phyloP scores from a whole-genome alignment of 2,888 invertebrate genomes.

The Pocota personata region DNA sequence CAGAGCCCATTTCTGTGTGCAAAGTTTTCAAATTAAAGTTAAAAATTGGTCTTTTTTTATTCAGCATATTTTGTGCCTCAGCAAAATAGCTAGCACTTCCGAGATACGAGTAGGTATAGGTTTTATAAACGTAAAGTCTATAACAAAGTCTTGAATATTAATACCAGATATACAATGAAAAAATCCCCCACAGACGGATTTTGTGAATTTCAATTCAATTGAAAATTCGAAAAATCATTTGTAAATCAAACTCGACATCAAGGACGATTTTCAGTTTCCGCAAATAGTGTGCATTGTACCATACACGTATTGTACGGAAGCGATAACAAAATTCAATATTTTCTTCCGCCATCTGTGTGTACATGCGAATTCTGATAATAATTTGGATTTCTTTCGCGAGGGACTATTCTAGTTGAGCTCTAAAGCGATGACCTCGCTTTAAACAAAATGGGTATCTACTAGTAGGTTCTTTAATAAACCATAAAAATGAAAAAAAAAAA shows the following conservation, averaged over 20 bases:
- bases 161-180: background rate
- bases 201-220: slow-evolving; percentile 15
- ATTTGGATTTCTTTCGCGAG: slow-evolving; percentile 39
- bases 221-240: slow-evolving; percentile 22
- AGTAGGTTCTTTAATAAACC: slow-evolving; percentile 35
- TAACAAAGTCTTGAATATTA: slow-evolving; percentile 4
- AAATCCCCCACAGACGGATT: background rate
- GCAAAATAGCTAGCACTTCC: background rate
- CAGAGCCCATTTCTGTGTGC: background rate
- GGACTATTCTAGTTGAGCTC: background rate
- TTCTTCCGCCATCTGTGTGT: slow-evolving; percentile 60
- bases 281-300: slow-evolving; percentile 63
- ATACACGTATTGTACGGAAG: slow-evolving; percentile 50
- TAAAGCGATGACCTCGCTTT: slow-evolving; percentile 32
- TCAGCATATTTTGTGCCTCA: slow-evolving; percentile 10
- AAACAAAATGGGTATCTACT: background rate
- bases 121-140: background rate
- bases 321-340: slow-evolving; percentile 67
- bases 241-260: slow-evolving; percentile 40
- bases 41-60: slow-evolving; percentile 37
- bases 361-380: slow-evolving; percentile 56
- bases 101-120: background rate
- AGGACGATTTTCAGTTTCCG: slow-evolving; percentile 46
- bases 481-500: slow-evolving; percentile 11
- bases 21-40: slow-evolving; percentile 54